phyloP scores from a whole-genome alignment of 2,888 invertebrate species.

The Strigamia transsilvanica region DNA sequence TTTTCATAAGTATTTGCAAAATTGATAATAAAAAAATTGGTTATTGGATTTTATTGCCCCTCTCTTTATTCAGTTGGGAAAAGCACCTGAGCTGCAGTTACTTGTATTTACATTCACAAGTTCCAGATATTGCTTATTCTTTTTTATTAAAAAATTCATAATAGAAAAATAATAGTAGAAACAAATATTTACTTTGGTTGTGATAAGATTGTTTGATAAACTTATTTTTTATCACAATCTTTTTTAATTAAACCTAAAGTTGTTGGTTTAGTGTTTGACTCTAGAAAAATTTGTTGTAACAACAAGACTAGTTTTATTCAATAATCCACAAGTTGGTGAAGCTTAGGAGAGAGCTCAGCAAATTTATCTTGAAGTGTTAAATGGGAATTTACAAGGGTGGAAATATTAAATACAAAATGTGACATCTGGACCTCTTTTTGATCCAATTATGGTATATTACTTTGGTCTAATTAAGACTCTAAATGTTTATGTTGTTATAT shows the following conservation, averaged over 20 bases:
- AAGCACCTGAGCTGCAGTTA: no score
- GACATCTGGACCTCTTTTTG: no score
- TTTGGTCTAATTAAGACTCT: no score
- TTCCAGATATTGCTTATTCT: no score
- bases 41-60: no score
- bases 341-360: not conserved
- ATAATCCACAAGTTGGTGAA: not conserved
- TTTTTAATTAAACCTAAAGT: not conserved
- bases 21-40: not conserved
- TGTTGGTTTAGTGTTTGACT: not conserved
- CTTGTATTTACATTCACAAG: no score
- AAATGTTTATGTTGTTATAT: no score
- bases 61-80: no score
- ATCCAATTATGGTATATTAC: no score
- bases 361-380: not conserved
- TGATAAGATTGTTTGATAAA: not conserved
- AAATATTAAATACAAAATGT: not conserved
- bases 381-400: constrained; percentile 3
- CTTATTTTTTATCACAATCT: not conserved
- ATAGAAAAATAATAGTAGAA: not conserved
- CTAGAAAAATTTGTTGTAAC: not conserved
- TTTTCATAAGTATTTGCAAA: not conserved
- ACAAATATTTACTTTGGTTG: not conserved
- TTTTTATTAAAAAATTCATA: not conserved
- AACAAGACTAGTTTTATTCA: not conserved